Percentiles rank a stretch among this genome's conserved stretches.
These are phyloP conservation scores for Picus viridis DNA, from an alignment of 2,797 vertebrate species.

Conservation along the genomic window DNA sequence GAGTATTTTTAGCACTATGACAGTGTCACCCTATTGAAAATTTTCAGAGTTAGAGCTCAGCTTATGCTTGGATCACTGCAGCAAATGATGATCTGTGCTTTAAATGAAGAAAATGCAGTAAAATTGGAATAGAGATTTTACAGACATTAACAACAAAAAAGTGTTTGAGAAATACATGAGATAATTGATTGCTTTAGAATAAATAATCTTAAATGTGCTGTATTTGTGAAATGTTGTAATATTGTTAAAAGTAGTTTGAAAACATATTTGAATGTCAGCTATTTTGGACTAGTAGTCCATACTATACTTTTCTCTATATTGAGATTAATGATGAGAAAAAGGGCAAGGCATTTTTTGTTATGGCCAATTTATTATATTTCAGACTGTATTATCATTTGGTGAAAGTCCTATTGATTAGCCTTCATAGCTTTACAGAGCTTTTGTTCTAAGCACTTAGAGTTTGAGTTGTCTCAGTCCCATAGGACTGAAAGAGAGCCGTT, in stretches of 20 bases:
- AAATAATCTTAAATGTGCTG: neutral
- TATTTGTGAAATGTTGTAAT: neutral
- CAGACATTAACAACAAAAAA: neutral
- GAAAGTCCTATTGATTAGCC: conserved; percentile 70
- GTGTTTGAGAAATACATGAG: neutral
- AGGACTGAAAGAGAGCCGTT: conserved; percentile 64
- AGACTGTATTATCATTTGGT: conserved; percentile 68
- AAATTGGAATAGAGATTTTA: neutral
- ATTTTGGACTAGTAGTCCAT: conserved; percentile 1
- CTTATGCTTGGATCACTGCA: neutral
- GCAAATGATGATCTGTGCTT: neutral
- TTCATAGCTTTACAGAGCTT: conserved; percentile 65
- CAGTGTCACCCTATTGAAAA: neutral
- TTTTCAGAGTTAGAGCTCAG: neutral
- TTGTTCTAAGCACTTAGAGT: conserved; percentile 70
- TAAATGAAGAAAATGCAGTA: neutral
- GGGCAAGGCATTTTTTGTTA: conserved; percentile 63
- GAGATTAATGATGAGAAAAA: conserved; percentile 48
- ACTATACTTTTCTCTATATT: conserved; percentile 42
- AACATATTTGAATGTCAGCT: neutral
- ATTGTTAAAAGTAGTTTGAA: conserved; percentile 26
- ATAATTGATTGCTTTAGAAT: neutral
- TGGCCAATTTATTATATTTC: conserved; percentile 68
- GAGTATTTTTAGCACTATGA: neutral
- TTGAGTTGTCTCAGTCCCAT: conserved; percentile 58